Conservation (phyloP, 1,140 invertebrate species). For the Cepaea nemoralis region DNA sequence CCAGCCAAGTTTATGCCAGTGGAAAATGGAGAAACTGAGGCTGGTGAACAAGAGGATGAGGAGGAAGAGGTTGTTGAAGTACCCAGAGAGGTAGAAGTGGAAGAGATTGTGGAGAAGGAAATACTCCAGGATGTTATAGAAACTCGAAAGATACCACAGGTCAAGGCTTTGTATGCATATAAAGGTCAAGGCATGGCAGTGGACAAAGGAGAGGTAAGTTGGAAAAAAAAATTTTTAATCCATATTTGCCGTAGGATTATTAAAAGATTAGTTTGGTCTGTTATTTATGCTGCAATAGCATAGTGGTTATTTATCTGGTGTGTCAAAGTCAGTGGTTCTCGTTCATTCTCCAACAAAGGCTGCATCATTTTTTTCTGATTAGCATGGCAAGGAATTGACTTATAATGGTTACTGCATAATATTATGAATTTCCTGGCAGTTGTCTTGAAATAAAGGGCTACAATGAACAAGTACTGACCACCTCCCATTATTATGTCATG, state of each 20-base stretch:
- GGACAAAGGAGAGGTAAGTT: constrained; percentile 86
- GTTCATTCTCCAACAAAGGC: too few species aligned
- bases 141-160: constrained; percentile 89
- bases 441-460: too few species aligned
- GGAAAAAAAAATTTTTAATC: constrained; percentile 7
- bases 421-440: too few species aligned
- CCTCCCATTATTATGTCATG: too few species aligned
- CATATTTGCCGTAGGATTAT: not conserved
- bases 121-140: constrained; percentile 88
- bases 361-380: too few species aligned
- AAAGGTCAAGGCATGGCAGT: constrained; percentile 89
- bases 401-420: too few species aligned
- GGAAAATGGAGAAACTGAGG: constrained; percentile 58
- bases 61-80: constrained; percentile 77
- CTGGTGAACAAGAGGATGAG: constrained; percentile 65
- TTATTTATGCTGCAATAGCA: too few species aligned
- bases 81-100: constrained; percentile 86
- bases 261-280: too few species aligned
- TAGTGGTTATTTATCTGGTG: too few species aligned
- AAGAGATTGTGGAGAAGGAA: constrained; percentile 87
- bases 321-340: too few species aligned
- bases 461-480: too few species aligned
- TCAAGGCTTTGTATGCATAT: constrained; percentile 88
- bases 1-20: constrained; percentile 62
- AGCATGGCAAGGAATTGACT: too few species aligned